Evolutionary conservation across 2,797 vertebrate genomes (phyloP).

Genomic region (Clarias pachynema): DNA sequence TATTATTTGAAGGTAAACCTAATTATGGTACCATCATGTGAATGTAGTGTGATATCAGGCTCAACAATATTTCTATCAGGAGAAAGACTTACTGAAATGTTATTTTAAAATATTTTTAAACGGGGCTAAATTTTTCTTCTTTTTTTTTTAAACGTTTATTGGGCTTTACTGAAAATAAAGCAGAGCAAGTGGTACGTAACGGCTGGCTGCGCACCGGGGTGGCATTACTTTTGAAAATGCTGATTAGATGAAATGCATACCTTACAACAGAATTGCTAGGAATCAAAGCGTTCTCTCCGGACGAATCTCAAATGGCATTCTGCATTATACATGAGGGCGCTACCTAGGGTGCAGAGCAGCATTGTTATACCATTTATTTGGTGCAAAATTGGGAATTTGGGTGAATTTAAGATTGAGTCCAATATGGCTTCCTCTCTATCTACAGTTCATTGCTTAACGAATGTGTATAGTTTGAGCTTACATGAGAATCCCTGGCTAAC

Average conservation of each 20-base stretch:
- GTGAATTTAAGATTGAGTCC: neutral
- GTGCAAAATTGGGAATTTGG: neutral
- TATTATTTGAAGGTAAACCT: neutral
- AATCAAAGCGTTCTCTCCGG: neutral
- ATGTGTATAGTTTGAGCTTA: neutral
- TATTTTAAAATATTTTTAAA: neutral
- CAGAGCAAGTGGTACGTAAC: neutral
- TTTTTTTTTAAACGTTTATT: neutral
- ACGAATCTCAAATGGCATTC: neutral
- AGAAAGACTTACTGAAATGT: neutral
- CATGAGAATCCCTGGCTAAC: neutral
- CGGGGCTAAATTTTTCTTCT: neutral
- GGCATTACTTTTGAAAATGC: neutral
- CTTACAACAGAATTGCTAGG: neutral
- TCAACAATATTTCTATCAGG: neutral
- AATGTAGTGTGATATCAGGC: neutral
- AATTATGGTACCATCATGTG: neutral
- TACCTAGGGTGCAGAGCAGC: neutral
- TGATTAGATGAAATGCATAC: neutral
- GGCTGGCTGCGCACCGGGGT: neutral
- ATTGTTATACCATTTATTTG: neutral
- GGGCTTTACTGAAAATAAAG: neutral
- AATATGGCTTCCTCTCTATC: neutral
- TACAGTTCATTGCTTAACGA: too few species aligned
- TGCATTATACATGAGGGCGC: conserved; percentile 6